These are phyloP conservation scores for Hermodice carunculata DNA, from an alignment of 2,888 invertebrate genomes.

Conservation along the genomic window DNA sequence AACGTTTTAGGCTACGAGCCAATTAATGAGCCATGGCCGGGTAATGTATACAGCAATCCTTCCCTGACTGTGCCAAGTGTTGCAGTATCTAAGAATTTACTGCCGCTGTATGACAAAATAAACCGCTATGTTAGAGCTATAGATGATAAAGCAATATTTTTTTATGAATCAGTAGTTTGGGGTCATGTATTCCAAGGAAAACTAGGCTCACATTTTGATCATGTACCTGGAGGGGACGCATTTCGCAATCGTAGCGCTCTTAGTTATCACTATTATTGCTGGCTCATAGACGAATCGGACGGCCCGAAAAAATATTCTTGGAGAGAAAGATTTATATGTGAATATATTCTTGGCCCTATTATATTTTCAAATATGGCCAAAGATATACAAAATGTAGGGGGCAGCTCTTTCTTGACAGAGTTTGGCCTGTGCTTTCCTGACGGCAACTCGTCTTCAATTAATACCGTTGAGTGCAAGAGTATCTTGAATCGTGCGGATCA, in stretches of 20 bases:
- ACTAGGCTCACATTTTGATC: constrained; percentile 48
- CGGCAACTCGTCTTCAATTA: constrained; percentile 30
- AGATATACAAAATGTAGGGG: constrained; percentile 42
- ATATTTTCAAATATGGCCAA: constrained; percentile 33
- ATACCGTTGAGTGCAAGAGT: constrained; percentile 45
- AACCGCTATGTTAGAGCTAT: constrained; percentile 42
- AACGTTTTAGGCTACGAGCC: constrained; percentile 55
- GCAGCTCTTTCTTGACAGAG: constrained; percentile 53
- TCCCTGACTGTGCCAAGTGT: constrained; percentile 47
- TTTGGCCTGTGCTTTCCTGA: constrained; percentile 54
- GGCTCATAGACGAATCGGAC: constrained; percentile 33
- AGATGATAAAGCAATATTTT: constrained; percentile 48
- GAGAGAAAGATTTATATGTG: constrained; percentile 42
- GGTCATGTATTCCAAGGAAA: constrained; percentile 41
- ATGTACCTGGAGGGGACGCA: constrained; percentile 47
- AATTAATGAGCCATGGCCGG: constrained; percentile 59
- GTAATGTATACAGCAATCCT: constrained; percentile 49
- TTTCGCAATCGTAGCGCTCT: constrained; percentile 40
- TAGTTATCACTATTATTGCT: constrained; percentile 57
- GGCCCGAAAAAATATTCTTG: constrained; percentile 34
- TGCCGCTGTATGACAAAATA: constrained; percentile 46
- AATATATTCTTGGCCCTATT: constrained; percentile 40
- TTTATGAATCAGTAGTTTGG: constrained; percentile 61
- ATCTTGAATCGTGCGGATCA: constrained; percentile 46
- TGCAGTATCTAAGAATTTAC: constrained; percentile 48